Base-by-base conservation (phyloP, 2,888 invertebrate species). In the Encarsia formosa region DNA sequence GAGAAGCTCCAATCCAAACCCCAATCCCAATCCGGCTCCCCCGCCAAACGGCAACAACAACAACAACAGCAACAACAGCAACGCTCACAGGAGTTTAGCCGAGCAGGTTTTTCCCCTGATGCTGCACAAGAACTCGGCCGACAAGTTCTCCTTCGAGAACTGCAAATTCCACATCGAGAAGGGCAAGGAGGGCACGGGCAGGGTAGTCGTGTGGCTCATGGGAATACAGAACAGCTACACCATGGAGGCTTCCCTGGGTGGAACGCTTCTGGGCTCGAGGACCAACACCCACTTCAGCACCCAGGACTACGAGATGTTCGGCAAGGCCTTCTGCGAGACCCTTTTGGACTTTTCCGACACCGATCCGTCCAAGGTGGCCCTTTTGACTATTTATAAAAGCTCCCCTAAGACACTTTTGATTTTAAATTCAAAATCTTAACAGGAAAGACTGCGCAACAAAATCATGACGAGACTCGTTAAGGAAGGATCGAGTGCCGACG, bases 41-140 rank as follows among this genome's bases (percentile, higher is more conserved):
- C 84, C 84, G 62, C 81, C 84, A 15, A 88, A 89, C 43, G 85
- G 84, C 70, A 83, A 86, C 65, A n/a, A n/a, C n/a, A n/a, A n/a
- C n/a, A n/a, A n/a, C n/a, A n/a, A n/a, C n/a, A n/a, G n/a, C n/a
- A n/a, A n/a, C n/a, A n/a, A n/a, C n/a, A n/a, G n/a, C n/a, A n/a
- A n/a, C n/a, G n/a, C n/a, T n/a, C n/a, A n/a, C n/a, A n/a, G n/a
- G n/a, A n/a, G n/a, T n/a, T 79, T 96, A 45, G 85, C 88, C 59
- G 95, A 95, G 71, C 91, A 95, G 79, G 88, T 96, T 41, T 96
- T 95, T 75, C 95, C 96, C 5, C 77, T 93, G 61, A 93, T 96
- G 91, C 77, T 96, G 61, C 91, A 92, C 70, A 91, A 92, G 78
- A 91, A 92, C 74, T 85, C 90, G 56, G 88, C 91, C 26, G 91